These are phyloP conservation scores for Muscina levida DNA, from an alignment of 2,888 invertebrate species.

Conservation along the genomic window DNA sequence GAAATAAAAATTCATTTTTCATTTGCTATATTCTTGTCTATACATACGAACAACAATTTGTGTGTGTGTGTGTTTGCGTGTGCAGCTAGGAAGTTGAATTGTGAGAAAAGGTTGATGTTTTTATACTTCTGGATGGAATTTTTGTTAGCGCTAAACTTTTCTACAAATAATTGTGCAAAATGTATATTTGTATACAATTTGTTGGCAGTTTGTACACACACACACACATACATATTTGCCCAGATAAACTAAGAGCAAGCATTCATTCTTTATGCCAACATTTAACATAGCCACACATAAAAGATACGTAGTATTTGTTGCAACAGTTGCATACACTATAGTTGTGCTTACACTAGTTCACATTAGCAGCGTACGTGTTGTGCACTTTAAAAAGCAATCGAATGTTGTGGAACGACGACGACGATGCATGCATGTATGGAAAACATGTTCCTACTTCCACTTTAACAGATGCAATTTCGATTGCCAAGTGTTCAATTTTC, in stretches of 20 bases:
- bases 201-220: neutral
- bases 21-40: neutral
- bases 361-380: neutral
- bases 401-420: neutral
- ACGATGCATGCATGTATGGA: neutral
- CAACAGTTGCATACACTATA: slow-evolving; percentile 5
- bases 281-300: too few relatives aligned
- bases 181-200: slow-evolving; percentile 21
- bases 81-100: too few relatives aligned
- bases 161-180: slow-evolving; percentile 20
- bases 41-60: neutral
- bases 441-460: neutral
- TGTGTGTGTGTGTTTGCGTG: neutral
- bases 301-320: neutral
- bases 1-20: slow-evolving; percentile 16
- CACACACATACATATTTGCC: too few relatives aligned
- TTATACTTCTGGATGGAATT: neutral
- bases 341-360: neutral
- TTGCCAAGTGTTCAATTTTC: neutral
- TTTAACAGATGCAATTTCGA: slow-evolving; percentile 1
- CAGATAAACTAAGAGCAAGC: too few relatives aligned
- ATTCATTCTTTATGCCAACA: too few relatives aligned
- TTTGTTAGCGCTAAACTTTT: slow-evolving; percentile 1
- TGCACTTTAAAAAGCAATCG: slow-evolving; percentile 9
- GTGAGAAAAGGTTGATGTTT: neutral